phyloP scores from a whole-genome alignment of 2,888 invertebrate species.

The Cheilosia scutellata region DNA sequence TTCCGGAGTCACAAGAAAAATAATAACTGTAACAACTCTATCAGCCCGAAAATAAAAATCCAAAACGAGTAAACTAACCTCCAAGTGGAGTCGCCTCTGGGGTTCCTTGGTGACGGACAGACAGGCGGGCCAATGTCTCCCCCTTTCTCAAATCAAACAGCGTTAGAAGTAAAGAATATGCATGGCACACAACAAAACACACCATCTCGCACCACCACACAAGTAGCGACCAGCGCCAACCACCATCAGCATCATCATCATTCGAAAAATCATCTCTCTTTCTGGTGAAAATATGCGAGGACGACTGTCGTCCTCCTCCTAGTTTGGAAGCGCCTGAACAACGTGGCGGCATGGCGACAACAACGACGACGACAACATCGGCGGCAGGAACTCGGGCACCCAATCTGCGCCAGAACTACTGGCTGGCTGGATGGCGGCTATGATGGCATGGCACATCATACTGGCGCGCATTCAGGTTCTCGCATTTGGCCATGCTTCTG shows the following conservation, averaged over 20 bases:
- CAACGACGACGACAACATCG: constrained; percentile 49
- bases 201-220: constrained; percentile 1
- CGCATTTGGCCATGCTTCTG: constrained; percentile 58
- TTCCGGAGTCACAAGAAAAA: constrained; percentile 59
- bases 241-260: constrained; percentile 72
- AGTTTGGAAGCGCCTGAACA: constrained; percentile 58
- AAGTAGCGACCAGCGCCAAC: constrained; percentile 39
- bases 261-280: constrained; percentile 67
- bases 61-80: constrained; percentile 43
- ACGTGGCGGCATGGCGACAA: constrained; percentile 65
- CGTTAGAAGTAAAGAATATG: constrained; percentile 52
- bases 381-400: constrained; percentile 75
- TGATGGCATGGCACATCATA: constrained; percentile 55
- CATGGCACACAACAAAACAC: constrained; percentile 62
- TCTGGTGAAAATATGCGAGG: constrained; percentile 69
- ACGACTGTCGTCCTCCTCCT: constrained; percentile 70
- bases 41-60: constrained; percentile 53
- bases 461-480: constrained; percentile 71
- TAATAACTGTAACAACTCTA: constrained; percentile 71
- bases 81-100: constrained; percentile 27
- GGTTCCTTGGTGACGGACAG: constrained; percentile 21
- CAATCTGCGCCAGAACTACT: constrained; percentile 74
- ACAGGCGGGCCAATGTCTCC: constrained; percentile 34
- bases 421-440: constrained; percentile 46
- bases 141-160: constrained; percentile 29